These are phyloP conservation scores for Lacanobia oleracea DNA, from an alignment of 2,888 invertebrate species.

Conservation along the genomic window DNA sequence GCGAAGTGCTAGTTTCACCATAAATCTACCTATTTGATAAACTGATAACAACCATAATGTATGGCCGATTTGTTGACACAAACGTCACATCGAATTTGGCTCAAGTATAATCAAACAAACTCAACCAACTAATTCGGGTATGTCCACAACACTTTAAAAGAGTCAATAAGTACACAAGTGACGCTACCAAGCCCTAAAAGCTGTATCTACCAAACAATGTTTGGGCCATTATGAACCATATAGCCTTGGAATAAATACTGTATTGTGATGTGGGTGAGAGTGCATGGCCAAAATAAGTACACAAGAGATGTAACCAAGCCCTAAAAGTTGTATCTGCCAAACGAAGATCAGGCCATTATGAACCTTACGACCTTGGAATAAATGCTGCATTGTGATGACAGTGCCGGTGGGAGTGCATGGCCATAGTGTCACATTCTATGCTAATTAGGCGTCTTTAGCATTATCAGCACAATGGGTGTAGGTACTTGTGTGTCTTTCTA, in stretches of 20 bases:
- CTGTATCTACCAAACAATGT: not conserved
- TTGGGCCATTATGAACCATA: not conserved
- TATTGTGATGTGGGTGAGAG: not conserved
- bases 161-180: constrained; percentile 50
- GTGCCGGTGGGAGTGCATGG: constrained; percentile 35
- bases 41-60: constrained; percentile 28
- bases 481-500: constrained; percentile 43
- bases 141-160: constrained; percentile 45
- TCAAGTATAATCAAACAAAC: constrained; percentile 22
- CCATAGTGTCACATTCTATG: constrained; percentile 74
- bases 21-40: no score
- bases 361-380: constrained; percentile 58
- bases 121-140: constrained; percentile 41
- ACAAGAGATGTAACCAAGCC: no score
- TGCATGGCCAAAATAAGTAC: no score
- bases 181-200: constrained; percentile 7
- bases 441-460: constrained; percentile 65
- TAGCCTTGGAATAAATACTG: not conserved
- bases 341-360: constrained; percentile 31
- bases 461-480: constrained; percentile 53
- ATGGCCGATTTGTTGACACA: constrained; percentile 16
- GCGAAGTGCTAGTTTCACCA: no score
- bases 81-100: constrained; percentile 13
- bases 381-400: constrained; percentile 33
- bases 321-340: no score